These are phyloP conservation scores for Chelonoidis abingdonii DNA, from an alignment of 2,113 vertebrate genomes.

Conservation along the genomic window DNA sequence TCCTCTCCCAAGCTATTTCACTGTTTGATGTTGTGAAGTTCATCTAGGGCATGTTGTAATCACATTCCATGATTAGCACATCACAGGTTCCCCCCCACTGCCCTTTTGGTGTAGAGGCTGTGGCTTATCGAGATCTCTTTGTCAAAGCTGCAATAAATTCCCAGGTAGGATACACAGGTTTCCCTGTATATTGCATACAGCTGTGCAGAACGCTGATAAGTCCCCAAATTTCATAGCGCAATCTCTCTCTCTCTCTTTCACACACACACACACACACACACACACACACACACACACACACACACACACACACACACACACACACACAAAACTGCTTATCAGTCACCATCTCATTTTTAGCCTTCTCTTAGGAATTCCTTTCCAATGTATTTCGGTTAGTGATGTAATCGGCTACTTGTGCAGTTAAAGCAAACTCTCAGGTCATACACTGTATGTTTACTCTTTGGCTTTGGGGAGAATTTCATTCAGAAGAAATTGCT, in stretches of 20 bases:
- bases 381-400: slow-evolving; percentile 74
- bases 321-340: neutral
- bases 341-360: neutral
- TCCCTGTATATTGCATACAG: neutral
- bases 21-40: neutral
- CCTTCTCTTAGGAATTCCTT: slow-evolving; percentile 53
- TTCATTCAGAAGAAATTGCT: slow-evolving; percentile 82
- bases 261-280: neutral
- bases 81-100: neutral
- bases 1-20: neutral
- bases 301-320: neutral
- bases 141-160: neutral
- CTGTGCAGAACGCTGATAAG: neutral
- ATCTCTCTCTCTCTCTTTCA: too few relatives aligned
- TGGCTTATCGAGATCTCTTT: rapidly evolving
- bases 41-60: neutral
- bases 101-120: neutral
- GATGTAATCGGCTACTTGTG: slow-evolving; percentile 71
- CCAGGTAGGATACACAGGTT: neutral
- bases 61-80: neutral
- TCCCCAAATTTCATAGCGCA: neutral
- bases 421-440: slow-evolving; percentile 62
- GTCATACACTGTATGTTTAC: slow-evolving; percentile 77
- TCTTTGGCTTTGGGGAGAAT: slow-evolving; percentile 78
- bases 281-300: neutral